Evolutionary conservation across 2,113 vertebrate genomes (phyloP).

Genomic region (Silurus meridionalis): DNA sequence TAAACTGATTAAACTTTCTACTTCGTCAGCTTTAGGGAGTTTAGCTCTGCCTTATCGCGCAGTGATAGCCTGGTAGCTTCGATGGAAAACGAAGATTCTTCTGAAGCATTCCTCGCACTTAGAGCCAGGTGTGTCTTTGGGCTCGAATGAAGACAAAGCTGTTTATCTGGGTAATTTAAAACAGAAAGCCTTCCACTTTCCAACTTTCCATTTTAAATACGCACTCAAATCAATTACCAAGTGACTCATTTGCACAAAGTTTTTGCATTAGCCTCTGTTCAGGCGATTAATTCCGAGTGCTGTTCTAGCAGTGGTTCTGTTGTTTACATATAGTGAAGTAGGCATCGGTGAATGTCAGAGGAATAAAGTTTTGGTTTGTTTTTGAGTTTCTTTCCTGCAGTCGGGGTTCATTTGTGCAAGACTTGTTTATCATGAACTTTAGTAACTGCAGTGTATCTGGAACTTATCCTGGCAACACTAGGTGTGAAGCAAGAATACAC

Average conservation of each 20-base stretch:
- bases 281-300: neutral
- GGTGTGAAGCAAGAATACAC: neutral
- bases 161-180: slow-evolving; percentile 25
- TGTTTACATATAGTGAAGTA: neutral
- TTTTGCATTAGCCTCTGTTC: neutral
- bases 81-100: neutral
- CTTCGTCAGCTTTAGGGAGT: neutral
- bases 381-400: neutral
- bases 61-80: neutral
- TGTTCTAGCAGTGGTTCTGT: neutral
- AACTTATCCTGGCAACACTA: neutral
- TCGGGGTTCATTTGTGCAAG: neutral
- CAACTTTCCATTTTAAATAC: slow-evolving; percentile 11
- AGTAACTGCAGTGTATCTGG: neutral
- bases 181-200: neutral
- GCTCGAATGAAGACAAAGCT: slow-evolving; percentile 2
- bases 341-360: neutral
- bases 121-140: neutral
- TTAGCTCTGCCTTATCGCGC: neutral
- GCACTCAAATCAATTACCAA: neutral
- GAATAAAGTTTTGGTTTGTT: neutral
- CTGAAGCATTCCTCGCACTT: neutral
- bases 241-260: neutral
- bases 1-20: neutral
- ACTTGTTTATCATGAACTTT: neutral